A percentile compares a stretch with the other conserved stretches of the same genome.
These are phyloP conservation scores for Pseudomyrmex pallidus DNA, from an alignment of 1,140 invertebrate genomes.

Conservation along the genomic window DNA sequence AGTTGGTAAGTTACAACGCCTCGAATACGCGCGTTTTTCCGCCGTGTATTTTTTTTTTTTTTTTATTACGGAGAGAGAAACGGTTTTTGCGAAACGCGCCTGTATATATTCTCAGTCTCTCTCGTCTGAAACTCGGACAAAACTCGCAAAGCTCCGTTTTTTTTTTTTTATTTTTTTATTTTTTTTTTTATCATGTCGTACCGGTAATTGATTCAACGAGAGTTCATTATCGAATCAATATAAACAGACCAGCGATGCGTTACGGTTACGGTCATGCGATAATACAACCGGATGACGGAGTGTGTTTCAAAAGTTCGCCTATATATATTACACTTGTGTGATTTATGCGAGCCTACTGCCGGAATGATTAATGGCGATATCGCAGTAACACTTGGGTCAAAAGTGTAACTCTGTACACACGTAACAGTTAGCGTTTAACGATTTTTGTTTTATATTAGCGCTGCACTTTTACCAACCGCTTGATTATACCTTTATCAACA, in stretches of 20 bases:
- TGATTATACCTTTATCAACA: not conserved
- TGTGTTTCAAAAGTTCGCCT: slow-evolving; percentile 11
- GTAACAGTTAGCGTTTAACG: slow-evolving; percentile 37
- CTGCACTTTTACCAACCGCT: slow-evolving; percentile 18
- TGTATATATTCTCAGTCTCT: not conserved
- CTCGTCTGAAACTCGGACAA: not conserved
- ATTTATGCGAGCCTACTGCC: slow-evolving; percentile 14
- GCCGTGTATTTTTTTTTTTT: not conserved
- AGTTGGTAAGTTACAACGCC: slow-evolving; percentile 23
- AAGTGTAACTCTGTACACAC: slow-evolving; percentile 7
- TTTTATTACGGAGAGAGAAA: slow-evolving; percentile 44
- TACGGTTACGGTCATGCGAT: slow-evolving; percentile 1
- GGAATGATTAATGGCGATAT: slow-evolving; percentile 35
- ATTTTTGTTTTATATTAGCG: slow-evolving; percentile 31
- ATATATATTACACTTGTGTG: slow-evolving; percentile 3
- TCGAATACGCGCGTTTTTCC: slow-evolving; percentile 14
- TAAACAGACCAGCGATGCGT: slow-evolving; percentile 7
- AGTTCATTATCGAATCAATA: slow-evolving; percentile 31
- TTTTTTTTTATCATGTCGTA: not conserved
- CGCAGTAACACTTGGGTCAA: slow-evolving; percentile 22
- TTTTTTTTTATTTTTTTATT: too few relatives aligned
- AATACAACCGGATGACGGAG: slow-evolving; percentile 13
- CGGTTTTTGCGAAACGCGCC: not conserved
- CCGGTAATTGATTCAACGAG: slow-evolving; percentile 11
- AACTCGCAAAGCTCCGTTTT: not conserved